Percentiles rank a stretch among this genome's conserved stretches.
Evolutionary conservation across 2,888 invertebrate genomes (phyloP).

Genomic region (Phortica magna): DNA sequence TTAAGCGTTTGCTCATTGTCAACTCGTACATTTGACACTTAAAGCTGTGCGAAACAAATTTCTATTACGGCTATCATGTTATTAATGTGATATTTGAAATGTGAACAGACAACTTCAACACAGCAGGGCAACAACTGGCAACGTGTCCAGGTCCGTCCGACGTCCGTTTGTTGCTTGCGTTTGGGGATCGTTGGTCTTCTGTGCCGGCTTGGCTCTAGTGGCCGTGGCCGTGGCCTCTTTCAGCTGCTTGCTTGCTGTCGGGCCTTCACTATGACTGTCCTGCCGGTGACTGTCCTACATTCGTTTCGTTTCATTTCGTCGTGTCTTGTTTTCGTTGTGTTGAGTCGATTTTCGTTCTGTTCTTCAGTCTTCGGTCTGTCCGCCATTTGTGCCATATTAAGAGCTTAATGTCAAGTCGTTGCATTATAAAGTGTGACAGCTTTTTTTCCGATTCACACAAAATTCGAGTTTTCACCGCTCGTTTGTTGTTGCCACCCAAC

Average conservation of each 20-base stretch:
- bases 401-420: conserved; percentile 28
- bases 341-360: background rate
- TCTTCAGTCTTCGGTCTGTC: background rate
- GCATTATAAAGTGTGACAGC: conserved; percentile 24
- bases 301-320: background rate
- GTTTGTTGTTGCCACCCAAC: conserved; percentile 4
- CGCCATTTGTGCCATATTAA: conserved; percentile 30
- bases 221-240: too few relatives aligned
- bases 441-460: conserved; percentile 17
- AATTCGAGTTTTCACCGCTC: background rate
- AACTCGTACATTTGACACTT: conserved; percentile 5
- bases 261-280: background rate
- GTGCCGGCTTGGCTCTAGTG: too few relatives aligned
- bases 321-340: background rate
- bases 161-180: too few relatives aligned
- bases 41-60: conserved; percentile 19
- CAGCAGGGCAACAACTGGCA: conserved; percentile 7
- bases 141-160: too few relatives aligned
- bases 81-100: background rate
- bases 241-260: too few relatives aligned
- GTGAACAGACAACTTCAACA: conserved; percentile 11
- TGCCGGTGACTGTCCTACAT: background rate
- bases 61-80: conserved; percentile 2
- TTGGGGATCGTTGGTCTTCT: too few relatives aligned
- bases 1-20: background rate